Base-by-base conservation (phyloP, 2,797 vertebrate species). In the Crenuchus spilurus region DNA sequence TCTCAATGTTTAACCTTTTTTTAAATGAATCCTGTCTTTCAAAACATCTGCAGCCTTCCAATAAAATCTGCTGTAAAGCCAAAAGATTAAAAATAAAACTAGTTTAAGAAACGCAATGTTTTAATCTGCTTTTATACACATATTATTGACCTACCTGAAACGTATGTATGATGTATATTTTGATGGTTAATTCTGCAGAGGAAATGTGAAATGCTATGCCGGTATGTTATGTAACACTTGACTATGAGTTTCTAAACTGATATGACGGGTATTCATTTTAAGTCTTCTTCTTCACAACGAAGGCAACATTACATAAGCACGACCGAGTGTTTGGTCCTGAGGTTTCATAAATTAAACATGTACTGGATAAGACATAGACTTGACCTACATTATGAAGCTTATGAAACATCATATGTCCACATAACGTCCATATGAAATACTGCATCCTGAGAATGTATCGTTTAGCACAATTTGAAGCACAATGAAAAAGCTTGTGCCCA, bases 361-460 rank as follows among this genome's bases (percentile, higher is more conserved):
- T 79, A 71, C 62, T 60, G 52, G 37, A 55, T 71, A 46, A 6
- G 41, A 75, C 39, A 68, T 20, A 41, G 28, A 54, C 49, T 55
- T 48, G 37, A 62, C 24, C 11, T 14, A 42, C 20, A 51, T 66
- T 6, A 67, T 37, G 16, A 62, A 78, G 73, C 66, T 70, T 61
- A 46, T 74, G 61, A 66, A 54, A 35, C 18, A 26, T 35, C 31
- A 52, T 52, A 48, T 48, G 54, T 55, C 74, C 41, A 70, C 48
- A 39, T 46, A 46, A 75, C 2, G 30, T 75, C 67, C 67, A 51
- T 75, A 70, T 70, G 66, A 75, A 76, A 79, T 48, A 63, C 62
- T 60, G 55, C 74, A 74, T 82, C 77, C 80, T 82, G 77, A 79
- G 74, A 68, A 63, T 62, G 63, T 79, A 76, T 39, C 11, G 16